phyloP scores from a whole-genome alignment of 2,797 vertebrate species.

The Sebastes minor region DNA sequence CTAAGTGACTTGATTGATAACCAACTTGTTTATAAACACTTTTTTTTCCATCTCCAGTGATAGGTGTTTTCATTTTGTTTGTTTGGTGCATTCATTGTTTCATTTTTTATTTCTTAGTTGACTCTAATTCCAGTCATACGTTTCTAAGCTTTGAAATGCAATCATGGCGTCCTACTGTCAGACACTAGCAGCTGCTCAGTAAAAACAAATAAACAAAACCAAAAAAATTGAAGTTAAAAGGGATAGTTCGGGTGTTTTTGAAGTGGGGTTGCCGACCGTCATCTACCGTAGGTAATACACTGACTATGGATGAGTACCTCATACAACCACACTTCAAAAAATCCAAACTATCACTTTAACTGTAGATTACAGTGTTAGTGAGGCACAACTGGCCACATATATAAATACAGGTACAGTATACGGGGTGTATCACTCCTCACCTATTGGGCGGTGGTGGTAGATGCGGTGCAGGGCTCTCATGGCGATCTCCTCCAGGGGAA shows the following conservation, averaged over 20 bases:
- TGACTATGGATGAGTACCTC: too few relatives aligned
- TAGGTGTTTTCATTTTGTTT: background rate
- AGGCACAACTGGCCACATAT: background rate
- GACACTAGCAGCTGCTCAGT: background rate
- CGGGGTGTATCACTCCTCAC: slow-evolving; percentile 60
- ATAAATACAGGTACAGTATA: background rate
- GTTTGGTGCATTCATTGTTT: background rate
- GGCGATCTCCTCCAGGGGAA: slow-evolving; percentile 93
- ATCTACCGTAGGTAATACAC: too few relatives aligned
- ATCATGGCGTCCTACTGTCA: background rate
- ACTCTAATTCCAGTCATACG: background rate
- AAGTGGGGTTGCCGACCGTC: too few relatives aligned
- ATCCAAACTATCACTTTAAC: background rate
- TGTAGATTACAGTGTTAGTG: background rate
- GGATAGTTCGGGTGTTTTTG: too few relatives aligned
- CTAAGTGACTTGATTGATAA: background rate
- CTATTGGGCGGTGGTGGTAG: slow-evolving; percentile 79
- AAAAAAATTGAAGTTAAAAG: background rate
- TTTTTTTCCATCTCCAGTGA: background rate
- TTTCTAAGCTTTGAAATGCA: background rate
- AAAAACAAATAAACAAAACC: background rate
- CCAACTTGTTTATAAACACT: background rate
- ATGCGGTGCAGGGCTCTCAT: slow-evolving; percentile 88
- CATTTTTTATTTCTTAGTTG: background rate
- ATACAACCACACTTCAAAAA: too few relatives aligned